A percentile compares a stretch with the other conserved stretches of the same genome.
Evolutionary conservation across 2,113 vertebrate species (phyloP).

Genomic region (Emydocephalus ijimae): DNA sequence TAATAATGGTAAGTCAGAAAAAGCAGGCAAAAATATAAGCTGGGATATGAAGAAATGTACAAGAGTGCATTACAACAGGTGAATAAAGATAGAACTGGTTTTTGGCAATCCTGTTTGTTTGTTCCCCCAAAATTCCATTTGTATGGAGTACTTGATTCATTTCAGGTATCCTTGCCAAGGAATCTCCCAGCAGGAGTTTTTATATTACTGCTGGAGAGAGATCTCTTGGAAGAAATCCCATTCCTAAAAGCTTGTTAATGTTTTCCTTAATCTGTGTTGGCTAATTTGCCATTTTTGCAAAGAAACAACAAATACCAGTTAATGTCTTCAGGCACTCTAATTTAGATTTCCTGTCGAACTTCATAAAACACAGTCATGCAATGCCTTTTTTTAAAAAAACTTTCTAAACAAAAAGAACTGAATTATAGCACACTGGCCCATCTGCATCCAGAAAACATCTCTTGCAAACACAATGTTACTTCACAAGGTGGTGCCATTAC

Average conservation of each 20-base stretch:
- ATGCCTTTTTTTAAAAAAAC: constrained; percentile 1
- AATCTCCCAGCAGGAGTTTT: background rate
- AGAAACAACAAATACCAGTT: constrained; percentile 3
- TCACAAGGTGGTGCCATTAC: constrained; percentile 67
- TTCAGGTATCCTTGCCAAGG: background rate
- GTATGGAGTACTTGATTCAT: background rate
- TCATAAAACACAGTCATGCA: background rate
- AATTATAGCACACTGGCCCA: background rate
- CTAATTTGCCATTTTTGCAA: background rate
- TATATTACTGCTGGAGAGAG: background rate
- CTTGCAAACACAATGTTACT: constrained; percentile 51
- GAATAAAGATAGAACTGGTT: background rate
- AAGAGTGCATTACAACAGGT: background rate
- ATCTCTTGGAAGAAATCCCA: background rate
- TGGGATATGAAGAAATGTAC: too few relatives aligned
- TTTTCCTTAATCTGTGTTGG: background rate
- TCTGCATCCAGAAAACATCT: constrained; percentile 25
- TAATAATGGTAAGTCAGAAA: background rate
- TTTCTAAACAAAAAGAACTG: background rate
- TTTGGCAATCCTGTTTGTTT: background rate
- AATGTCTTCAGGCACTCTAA: background rate
- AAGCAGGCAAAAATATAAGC: background rate
- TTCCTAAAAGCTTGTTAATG: background rate
- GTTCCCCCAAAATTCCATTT: background rate
- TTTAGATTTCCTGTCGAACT: constrained; percentile 15